A percentile compares a stretch with the other conserved stretches of the same genome.
Evolutionary conservation across 2,797 vertebrate genomes (phyloP).

Genomic region (Pachyuromys duprasi): DNA sequence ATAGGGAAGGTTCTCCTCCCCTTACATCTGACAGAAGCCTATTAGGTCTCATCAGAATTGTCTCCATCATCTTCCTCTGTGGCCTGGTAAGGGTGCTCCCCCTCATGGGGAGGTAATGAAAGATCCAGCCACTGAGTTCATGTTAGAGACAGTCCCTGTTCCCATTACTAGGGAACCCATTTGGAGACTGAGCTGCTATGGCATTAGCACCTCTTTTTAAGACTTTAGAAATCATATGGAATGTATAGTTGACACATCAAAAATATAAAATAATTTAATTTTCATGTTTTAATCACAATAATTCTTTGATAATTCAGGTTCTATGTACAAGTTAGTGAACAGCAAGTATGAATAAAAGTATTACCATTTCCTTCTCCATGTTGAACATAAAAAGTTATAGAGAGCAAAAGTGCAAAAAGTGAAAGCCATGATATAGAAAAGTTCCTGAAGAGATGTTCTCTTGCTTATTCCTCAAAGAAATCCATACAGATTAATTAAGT

Average conservation of each 20-base stretch:
- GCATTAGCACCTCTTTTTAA: conserved; percentile 27
- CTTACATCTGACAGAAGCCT: no score
- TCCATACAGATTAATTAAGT: background rate
- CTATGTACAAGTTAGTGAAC: background rate
- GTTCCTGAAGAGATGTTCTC: background rate
- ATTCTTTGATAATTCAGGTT: background rate
- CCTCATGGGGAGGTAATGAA: no score
- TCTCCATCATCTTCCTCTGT: no score
- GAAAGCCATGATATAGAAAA: background rate
- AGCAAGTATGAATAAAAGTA: background rate
- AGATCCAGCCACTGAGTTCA: no score
- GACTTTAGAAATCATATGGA: background rate
- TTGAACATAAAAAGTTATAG: background rate
- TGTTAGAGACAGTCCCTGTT: no score
- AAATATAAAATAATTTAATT: background rate
- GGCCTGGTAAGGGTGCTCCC: no score
- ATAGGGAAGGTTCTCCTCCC: no score
- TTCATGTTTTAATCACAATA: conserved; percentile 31
- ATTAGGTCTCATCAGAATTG: no score
- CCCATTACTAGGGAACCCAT: no score
- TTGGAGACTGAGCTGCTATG: no score
- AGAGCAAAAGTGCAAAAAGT: background rate
- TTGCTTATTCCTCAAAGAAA: conserved; percentile 8
- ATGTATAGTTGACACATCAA: background rate
- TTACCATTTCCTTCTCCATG: background rate